Conservation (phyloP, 2,888 invertebrate species). For the Melitaea athalia region DNA sequence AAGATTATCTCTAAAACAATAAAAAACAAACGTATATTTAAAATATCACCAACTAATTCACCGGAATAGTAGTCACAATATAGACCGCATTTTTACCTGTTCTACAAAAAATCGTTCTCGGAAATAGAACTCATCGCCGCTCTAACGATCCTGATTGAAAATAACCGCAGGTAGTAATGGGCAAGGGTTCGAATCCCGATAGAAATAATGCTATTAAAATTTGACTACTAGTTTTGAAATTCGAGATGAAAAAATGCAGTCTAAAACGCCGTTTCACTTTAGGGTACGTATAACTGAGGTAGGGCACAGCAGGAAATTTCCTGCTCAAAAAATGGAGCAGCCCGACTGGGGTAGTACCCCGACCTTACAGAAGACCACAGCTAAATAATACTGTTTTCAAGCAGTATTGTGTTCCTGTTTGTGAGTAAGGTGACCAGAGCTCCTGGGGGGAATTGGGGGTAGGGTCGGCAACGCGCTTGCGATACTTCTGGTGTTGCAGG, state of each 20-base stretch:
- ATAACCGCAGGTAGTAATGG: conserved; percentile 37
- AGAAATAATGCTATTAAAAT: conserved; percentile 17
- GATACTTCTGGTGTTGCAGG: too few relatives aligned
- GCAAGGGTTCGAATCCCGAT: conserved; percentile 12
- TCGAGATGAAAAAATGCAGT: too few relatives aligned
- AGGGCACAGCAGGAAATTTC: too few relatives aligned
- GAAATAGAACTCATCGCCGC: conserved; percentile 15
- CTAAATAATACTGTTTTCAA: too few relatives aligned
- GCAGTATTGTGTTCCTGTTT: too few relatives aligned
- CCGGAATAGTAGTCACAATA: neutral
- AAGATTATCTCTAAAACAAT: neutral
- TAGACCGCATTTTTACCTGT: neutral
- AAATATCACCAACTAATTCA: neutral
- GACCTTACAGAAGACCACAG: too few relatives aligned
- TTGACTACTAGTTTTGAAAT: conserved; percentile 21
- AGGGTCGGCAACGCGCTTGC: too few relatives aligned
- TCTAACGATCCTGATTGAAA: conserved; percentile 33
- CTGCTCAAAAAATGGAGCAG: neutral
- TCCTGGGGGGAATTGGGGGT: too few relatives aligned
- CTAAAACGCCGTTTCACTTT: neutral
- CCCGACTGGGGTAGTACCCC: too few relatives aligned
- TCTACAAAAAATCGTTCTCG: conserved; percentile 18
- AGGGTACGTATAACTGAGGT: too few relatives aligned
- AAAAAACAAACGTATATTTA: neutral
- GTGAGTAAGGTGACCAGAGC: too few relatives aligned